phyloP scores from a whole-genome alignment of 2,888 invertebrate species.

The Embidobia sp. region DNA sequence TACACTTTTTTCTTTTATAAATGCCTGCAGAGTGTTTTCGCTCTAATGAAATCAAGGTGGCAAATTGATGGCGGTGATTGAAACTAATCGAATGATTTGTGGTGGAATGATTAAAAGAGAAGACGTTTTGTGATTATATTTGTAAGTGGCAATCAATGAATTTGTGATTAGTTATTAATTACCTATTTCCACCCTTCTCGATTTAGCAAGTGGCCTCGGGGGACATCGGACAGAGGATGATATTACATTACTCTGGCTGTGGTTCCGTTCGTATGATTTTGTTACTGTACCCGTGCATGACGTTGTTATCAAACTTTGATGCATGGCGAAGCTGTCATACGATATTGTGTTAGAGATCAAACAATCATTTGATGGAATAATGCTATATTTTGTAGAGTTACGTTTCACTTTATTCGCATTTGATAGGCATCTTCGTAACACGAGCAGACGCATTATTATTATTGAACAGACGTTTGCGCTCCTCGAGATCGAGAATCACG shows the following conservation, averaged over 20 bases:
- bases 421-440: slow-evolving; percentile 48
- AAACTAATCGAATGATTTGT: slow-evolving; percentile 22
- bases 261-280: slow-evolving; percentile 62
- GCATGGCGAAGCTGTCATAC: slow-evolving; percentile 43
- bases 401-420: slow-evolving; percentile 51
- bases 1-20: no score
- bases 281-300: slow-evolving; percentile 52
- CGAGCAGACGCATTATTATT: slow-evolving; percentile 34
- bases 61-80: slow-evolving; percentile 15
- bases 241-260: slow-evolving; percentile 62
- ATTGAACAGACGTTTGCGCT: slow-evolving; percentile 40
- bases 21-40: no score
- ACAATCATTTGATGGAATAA: slow-evolving; percentile 54
- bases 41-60: slow-evolving; percentile 3
- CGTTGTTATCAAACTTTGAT: slow-evolving; percentile 61
- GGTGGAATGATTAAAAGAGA: slow-evolving; percentile 27
- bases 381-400: slow-evolving; percentile 50
- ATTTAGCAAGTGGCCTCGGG: slow-evolving; percentile 56
- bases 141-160: slow-evolving; percentile 61
- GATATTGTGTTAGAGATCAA: slow-evolving; percentile 51
- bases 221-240: slow-evolving; percentile 57
- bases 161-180: slow-evolving; percentile 63
- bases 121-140: slow-evolving; percentile 22
- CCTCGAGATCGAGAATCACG: slow-evolving; percentile 19
- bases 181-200: slow-evolving; percentile 61